phyloP scores from a whole-genome alignment of 2,888 invertebrate genomes.

The Hybos culiciformis region DNA sequence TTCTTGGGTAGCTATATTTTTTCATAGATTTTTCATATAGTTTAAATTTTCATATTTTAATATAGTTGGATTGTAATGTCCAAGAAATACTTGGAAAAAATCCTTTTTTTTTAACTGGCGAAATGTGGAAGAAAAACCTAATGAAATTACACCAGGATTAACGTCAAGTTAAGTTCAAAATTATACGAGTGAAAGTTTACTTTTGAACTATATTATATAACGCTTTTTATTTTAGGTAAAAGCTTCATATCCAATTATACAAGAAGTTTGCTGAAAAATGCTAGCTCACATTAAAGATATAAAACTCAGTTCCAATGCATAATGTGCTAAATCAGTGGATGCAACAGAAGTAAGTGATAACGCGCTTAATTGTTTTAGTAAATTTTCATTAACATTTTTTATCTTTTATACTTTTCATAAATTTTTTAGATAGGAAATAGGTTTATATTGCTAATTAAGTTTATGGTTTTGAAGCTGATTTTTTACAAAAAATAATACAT shows the following conservation, averaged over 20 bases:
- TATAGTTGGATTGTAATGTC: constrained; percentile 28
- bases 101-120: constrained; percentile 37
- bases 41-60: neutral
- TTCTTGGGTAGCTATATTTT: neutral
- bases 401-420: no score
- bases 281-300: constrained; percentile 30
- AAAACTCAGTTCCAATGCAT: no score
- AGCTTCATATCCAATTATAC: constrained; percentile 37
- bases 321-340: no score
- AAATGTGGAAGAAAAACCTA: constrained; percentile 37
- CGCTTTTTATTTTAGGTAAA: constrained; percentile 34
- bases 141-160: constrained; percentile 38
- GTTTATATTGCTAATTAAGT: constrained; percentile 36
- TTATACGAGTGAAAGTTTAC: no score
- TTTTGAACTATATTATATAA: no score
- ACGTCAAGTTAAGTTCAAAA: constrained; percentile 36
- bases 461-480: constrained; percentile 35
- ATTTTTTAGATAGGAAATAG: constrained; percentile 23
- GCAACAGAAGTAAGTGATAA: neutral
- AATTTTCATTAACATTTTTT: neutral
- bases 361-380: neutral
- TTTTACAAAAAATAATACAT: constrained; percentile 23
- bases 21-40: neutral
- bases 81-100: constrained; percentile 38
- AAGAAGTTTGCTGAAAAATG: constrained; percentile 34